Conservation (phyloP, 2,113 vertebrate genomes). For the Catharus minimus region DNA sequence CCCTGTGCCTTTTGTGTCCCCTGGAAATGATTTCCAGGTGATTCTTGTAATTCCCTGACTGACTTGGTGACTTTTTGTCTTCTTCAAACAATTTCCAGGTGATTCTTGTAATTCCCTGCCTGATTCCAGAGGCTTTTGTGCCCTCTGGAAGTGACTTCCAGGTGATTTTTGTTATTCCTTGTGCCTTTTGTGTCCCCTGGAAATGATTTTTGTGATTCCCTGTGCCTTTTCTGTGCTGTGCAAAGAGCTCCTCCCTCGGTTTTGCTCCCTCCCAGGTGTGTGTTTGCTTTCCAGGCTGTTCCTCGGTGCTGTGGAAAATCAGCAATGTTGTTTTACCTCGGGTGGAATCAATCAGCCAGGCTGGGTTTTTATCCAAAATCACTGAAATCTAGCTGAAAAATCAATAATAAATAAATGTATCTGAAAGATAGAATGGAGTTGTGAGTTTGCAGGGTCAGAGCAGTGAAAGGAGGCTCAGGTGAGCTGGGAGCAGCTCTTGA, state of each 20-base stretch:
- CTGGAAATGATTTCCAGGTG: not conserved
- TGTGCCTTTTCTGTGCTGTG: not conserved
- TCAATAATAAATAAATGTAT: too few relatives aligned
- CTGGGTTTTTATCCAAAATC: too few relatives aligned
- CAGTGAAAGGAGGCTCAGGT: too few relatives aligned
- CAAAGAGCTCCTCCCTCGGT: not conserved
- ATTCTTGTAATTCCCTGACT: not conserved
- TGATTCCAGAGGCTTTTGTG: too few relatives aligned
- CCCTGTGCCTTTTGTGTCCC: not conserved
- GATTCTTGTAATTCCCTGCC: not conserved
- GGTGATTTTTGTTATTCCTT: not conserved
- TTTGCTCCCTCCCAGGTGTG: too few relatives aligned
- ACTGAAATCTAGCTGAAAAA: too few relatives aligned
- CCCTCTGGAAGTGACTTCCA: too few relatives aligned
- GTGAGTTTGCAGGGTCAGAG: too few relatives aligned
- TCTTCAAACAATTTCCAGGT: fast-evolving
- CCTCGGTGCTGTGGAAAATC: not conserved
- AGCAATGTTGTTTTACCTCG: too few relatives aligned
- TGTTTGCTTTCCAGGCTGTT: not conserved
- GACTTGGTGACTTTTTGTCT: not conserved
- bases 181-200: not conserved
- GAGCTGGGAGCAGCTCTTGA: too few relatives aligned
- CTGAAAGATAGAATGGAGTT: too few relatives aligned
- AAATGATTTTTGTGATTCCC: not conserved
- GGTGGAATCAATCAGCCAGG: too few relatives aligned